Conservation (phyloP, 2,113 vertebrate genomes). For the Catharus fuscescens region DNA sequence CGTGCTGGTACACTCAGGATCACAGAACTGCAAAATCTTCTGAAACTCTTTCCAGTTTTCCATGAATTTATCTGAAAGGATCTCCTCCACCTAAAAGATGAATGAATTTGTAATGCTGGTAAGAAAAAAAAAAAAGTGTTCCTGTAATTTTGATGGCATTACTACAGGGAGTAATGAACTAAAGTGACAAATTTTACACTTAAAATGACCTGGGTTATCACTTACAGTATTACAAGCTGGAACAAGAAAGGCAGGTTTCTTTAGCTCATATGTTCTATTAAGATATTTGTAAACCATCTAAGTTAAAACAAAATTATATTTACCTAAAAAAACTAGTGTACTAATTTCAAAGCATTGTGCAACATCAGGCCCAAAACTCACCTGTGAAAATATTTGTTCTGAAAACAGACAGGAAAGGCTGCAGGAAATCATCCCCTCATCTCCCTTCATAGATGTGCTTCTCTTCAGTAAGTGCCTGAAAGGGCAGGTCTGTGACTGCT, state of each 20-base stretch:
- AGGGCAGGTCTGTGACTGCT: neutral
- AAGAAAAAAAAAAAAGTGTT: neutral
- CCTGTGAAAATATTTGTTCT: neutral
- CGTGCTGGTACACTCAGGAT: slow-evolving; percentile 11
- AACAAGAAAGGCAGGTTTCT: neutral
- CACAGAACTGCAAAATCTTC: slow-evolving; percentile 38
- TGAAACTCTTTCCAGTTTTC: slow-evolving; percentile 49
- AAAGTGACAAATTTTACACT: neutral
- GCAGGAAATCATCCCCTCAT: neutral
- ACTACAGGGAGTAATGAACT: neutral
- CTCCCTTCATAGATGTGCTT: neutral
- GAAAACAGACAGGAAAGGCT: neutral
- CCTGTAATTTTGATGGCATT: neutral
- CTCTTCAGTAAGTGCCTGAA: neutral
- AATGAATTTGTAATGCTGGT: neutral
- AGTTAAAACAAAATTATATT: neutral
- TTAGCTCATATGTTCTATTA: neutral
- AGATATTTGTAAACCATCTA: slow-evolving; percentile 3
- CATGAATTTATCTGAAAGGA: slow-evolving; percentile 41
- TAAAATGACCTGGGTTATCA: neutral
- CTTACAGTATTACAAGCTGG: slow-evolving; percentile 61
- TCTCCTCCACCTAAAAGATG: slow-evolving; percentile 44
- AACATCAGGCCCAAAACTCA: neutral
- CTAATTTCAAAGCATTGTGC: neutral
- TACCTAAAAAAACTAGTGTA: neutral